phyloP scores from a whole-genome alignment of 2,888 invertebrate genomes.

The Carcina quercana region DNA sequence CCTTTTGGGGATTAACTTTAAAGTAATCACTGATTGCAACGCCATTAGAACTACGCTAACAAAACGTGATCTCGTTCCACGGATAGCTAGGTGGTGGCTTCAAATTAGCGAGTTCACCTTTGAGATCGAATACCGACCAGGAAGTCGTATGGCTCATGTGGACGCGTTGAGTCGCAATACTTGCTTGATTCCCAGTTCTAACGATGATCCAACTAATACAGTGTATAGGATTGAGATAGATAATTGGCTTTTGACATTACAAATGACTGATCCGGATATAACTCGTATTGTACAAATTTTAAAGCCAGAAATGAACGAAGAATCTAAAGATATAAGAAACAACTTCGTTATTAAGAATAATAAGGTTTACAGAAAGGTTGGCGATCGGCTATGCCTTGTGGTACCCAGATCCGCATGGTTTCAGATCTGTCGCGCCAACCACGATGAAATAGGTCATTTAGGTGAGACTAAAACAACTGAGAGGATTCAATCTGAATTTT shows the following conservation, averaged over 20 bases:
- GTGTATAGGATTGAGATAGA: conserved; percentile 10
- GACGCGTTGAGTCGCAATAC: conserved; percentile 12
- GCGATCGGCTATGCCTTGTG: background rate
- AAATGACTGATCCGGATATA: conserved; percentile 10
- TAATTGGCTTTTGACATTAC: conserved; percentile 9
- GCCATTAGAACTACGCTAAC: background rate
- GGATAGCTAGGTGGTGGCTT: background rate
- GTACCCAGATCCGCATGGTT: background rate
- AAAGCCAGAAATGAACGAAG: conserved; percentile 8
- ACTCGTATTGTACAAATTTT: conserved; percentile 8
- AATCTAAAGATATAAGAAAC: conserved; percentile 6
- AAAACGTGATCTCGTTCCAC: background rate
- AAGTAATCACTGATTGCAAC: conserved; percentile 21
- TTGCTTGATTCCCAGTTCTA: conserved; percentile 1
- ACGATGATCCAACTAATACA: background rate
- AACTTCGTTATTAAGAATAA: conserved; percentile 8
- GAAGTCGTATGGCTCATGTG: conserved; percentile 10
- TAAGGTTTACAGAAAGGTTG: conserved; percentile 6
- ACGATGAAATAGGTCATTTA: conserved; percentile 41
- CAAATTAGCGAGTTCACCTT: conserved; percentile 26
- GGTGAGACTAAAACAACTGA: conserved; percentile 30
- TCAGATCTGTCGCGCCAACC: conserved; percentile 27
- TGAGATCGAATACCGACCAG: conserved; percentile 21
- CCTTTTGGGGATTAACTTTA: conserved; percentile 20
- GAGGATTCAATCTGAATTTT: conserved; percentile 30